Evolutionary conservation across 1,140 invertebrate genomes (phyloP).

Genomic region (Ceratina japonica): DNA sequence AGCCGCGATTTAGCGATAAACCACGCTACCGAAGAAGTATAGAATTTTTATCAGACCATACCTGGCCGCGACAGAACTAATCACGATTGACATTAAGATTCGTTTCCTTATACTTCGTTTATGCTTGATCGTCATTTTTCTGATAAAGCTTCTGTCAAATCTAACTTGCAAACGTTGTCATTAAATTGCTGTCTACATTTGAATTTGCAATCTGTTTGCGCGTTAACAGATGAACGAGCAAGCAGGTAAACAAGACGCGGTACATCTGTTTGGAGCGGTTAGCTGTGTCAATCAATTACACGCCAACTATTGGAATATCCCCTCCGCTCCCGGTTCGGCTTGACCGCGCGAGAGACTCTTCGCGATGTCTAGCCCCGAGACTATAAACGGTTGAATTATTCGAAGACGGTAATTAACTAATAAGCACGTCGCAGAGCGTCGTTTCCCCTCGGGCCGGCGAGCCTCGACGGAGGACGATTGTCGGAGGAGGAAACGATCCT

Average conservation of each 20-base stretch:
- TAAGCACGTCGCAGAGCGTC: conserved; percentile 50
- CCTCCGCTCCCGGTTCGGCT: conserved; percentile 23
- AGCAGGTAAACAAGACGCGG: not conserved
- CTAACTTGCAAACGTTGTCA: too few species aligned
- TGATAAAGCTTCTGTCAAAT: too few species aligned
- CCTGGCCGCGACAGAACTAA: not conserved
- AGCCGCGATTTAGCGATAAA: conserved; percentile 30
- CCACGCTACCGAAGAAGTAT: not conserved
- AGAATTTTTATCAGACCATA: conserved; percentile 26
- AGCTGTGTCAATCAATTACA: conserved; percentile 22
- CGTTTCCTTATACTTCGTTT: too few species aligned
- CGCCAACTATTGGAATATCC: conserved; percentile 9
- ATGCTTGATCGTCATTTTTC: too few species aligned
- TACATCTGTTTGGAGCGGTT: not conserved
- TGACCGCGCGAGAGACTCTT: not conserved
- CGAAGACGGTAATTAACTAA: conserved; percentile 61
- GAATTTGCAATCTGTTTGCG: not conserved
- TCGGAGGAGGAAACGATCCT: conserved; percentile 30
- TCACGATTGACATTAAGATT: too few species aligned
- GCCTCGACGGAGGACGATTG: conserved; percentile 25
- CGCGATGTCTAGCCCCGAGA: conserved; percentile 13
- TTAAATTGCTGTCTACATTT: not conserved
- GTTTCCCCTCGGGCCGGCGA: conserved; percentile 2
- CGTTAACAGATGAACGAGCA: not conserved
- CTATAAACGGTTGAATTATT: conserved; percentile 45